Percentiles rank a stretch among this genome's conserved stretches.
Conservation (phyloP, 2,888 invertebrate genomes). For the Alcis repandata region DNA sequence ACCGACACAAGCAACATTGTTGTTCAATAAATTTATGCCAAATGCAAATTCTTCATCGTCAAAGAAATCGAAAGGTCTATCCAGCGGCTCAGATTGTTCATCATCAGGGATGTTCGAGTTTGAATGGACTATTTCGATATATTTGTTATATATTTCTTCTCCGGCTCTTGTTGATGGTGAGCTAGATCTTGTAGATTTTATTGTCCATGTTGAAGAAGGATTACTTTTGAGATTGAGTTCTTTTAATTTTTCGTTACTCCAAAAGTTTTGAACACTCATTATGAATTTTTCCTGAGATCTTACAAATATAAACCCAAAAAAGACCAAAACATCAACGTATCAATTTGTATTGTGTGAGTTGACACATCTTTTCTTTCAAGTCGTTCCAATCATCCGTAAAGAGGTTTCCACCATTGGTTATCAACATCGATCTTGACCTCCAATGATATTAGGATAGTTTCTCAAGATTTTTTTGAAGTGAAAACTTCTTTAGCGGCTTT, state of each 20-base stretch:
- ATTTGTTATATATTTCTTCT: slow-evolving; percentile 71
- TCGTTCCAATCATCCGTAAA: neutral
- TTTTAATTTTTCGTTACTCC: slow-evolving; percentile 54
- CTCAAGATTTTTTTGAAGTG: too few species aligned
- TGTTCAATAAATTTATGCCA: slow-evolving; percentile 77
- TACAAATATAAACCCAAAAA: neutral
- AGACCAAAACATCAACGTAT: neutral
- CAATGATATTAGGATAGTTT: too few species aligned
- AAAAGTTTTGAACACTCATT: slow-evolving; percentile 54
- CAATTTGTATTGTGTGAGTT: neutral
- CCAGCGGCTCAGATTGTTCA: slow-evolving; percentile 64
- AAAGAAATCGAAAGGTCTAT: slow-evolving; percentile 77
- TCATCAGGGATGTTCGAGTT: slow-evolving; percentile 66
- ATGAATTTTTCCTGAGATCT: slow-evolving; percentile 28
- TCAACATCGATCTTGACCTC: too few species aligned
- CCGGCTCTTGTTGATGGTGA: slow-evolving; percentile 59
- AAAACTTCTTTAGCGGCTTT: too few species aligned
- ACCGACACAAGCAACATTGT: slow-evolving; percentile 81
- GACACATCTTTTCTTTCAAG: too few species aligned
- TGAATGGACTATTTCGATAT: slow-evolving; percentile 72
- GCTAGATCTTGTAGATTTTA: slow-evolving; percentile 63
- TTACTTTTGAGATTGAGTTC: slow-evolving; percentile 42
- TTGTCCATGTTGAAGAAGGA: slow-evolving; percentile 57
- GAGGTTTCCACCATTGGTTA: too few species aligned
- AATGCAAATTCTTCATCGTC: slow-evolving; percentile 81